Base-by-base conservation (phyloP, 2,797 vertebrate genomes). In the Gobio occitaniae region DNA sequence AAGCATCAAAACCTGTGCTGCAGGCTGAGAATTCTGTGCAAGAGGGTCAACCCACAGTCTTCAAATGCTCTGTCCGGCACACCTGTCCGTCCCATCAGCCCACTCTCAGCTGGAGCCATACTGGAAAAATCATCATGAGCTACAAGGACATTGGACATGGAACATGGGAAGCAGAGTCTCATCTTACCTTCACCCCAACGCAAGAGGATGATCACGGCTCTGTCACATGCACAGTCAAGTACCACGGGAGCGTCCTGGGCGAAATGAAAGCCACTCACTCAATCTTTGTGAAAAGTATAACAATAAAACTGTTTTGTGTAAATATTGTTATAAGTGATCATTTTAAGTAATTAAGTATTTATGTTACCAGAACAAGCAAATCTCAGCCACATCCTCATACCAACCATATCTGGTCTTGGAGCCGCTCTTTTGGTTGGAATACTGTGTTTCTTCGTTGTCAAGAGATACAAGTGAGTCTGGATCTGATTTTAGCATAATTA, bases 391-490 rank as follows among this genome's bases (percentile, higher is more conserved):
- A 93, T 95, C 80, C 88, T 95, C 88, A 91, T 94, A 85, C 94
- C 94, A n/a, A 3, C 77, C 19, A 50, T 25, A 0, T 91, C 90
- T 76, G 91, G 69, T 0, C 0, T 89, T 4, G 89, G 72, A 5
- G 89, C 71, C 0, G 76, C 89, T 47, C 36, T 82, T 68, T 19
- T 94, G 44, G 91, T 94, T 87, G 88, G 88, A 87, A 70, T 65
- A 0, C 0, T 92, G n/a, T 93, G 91, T 83, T 50, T 92, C 84
- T 59, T 94, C 0, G 85, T 94, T 77, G 54, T 75, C 50, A 95
- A 92, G 78, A 94, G 84, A 89, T 95, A 95, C 89, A 94, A 89
- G 94, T 95, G 47, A 92, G 93, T 87, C 15, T 61, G 48, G 41
- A 68, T 17, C 10, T 38, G 25, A 21, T 5, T 65, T 38, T n/a